These are phyloP conservation scores for Spinibarbus caldwelli DNA, from an alignment of 2,797 vertebrate genomes.

Conservation along the genomic window DNA sequence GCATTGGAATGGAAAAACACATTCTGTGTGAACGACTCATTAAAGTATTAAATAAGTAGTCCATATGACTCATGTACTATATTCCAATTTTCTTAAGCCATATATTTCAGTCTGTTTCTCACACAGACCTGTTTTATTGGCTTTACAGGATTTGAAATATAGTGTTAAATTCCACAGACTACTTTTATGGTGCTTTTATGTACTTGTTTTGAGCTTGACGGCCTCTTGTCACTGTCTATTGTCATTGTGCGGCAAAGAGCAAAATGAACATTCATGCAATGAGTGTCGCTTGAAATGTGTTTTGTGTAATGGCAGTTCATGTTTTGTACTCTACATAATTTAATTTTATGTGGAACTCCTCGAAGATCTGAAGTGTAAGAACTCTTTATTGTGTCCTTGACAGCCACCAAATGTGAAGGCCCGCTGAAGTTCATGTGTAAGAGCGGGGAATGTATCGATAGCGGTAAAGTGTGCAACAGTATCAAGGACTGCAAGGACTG, in stretches of 20 bases:
- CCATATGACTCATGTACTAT: neutral
- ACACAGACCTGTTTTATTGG: neutral
- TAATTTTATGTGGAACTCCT: neutral
- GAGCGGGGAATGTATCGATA: slow-evolving; percentile 94
- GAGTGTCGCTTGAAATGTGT: neutral
- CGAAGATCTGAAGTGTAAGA: neutral
- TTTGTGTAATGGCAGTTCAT: neutral
- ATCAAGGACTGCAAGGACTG: slow-evolving; percentile 95
- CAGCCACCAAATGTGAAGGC: slow-evolving; percentile 91
- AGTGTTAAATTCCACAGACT: neutral
- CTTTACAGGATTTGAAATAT: neutral
- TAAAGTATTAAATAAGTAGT: neutral
- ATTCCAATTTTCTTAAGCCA: neutral
- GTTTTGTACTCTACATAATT: neutral
- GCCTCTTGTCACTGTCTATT: neutral
- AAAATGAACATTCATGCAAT: neutral
- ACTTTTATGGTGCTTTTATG: neutral
- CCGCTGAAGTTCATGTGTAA: slow-evolving; percentile 92
- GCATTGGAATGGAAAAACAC: neutral
- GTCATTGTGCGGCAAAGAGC: neutral
- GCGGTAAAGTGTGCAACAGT: slow-evolving; percentile 92
- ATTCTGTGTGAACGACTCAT: neutral
- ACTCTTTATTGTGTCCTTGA: slow-evolving; percentile 57
- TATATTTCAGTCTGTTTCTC: neutral
- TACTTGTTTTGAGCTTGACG: neutral